phyloP scores from a whole-genome alignment of 2,797 vertebrate genomes.

The Siniperca scherzeri region DNA sequence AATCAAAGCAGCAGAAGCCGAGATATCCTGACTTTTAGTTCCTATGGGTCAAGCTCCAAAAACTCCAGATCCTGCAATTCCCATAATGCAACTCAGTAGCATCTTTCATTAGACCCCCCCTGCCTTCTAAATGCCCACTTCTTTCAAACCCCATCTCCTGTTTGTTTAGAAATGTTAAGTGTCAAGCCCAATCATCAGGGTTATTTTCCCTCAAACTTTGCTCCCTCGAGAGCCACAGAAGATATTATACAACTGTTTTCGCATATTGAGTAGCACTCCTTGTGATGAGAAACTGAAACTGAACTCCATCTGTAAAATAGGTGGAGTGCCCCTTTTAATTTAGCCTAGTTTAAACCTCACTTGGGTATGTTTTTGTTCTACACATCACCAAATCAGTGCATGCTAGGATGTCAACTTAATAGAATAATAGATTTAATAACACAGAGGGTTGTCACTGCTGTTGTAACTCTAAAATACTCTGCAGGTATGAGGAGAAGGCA shows the following conservation, averaged over 20 bases:
- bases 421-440: neutral
- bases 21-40: neutral
- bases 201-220: too few species aligned
- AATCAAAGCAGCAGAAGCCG: neutral
- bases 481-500: constrained; percentile 93
- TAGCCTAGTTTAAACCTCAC: neutral
- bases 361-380: neutral
- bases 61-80: neutral
- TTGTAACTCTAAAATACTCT: constrained; percentile 26
- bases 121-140: too few species aligned
- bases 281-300: neutral
- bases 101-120: neutral
- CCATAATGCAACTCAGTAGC: neutral
- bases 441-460: neutral
- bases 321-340: neutral
- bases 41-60: neutral
- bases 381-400: neutral
- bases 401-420: neutral
- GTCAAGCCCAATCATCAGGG: too few species aligned
- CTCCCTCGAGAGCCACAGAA: too few species aligned
- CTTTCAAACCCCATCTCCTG: too few species aligned
- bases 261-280: neutral
- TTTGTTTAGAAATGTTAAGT: too few species aligned
- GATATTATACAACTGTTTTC: too few species aligned
- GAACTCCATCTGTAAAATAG: neutral